phyloP scores from a whole-genome alignment of 2,113 vertebrate genomes.

The Bubo bubo region DNA sequence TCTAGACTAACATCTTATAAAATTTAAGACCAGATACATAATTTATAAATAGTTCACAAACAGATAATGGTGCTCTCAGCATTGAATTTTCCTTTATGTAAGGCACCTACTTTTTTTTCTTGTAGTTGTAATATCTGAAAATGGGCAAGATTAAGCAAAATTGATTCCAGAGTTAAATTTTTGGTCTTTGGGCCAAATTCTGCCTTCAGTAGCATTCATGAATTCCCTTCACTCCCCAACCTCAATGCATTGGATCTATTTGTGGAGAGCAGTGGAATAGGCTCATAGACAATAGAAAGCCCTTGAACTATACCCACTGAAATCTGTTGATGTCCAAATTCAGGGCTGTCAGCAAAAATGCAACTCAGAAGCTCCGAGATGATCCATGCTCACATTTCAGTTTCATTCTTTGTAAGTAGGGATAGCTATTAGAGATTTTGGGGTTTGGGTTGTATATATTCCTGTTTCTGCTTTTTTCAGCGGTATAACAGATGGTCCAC shows the following conservation, averaged over 20 bases:
- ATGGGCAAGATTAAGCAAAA: background rate
- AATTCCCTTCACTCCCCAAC: background rate
- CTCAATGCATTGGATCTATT: background rate
- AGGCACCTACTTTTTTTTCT: background rate
- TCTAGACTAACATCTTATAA: background rate
- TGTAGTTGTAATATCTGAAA: background rate
- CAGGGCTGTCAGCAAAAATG: background rate
- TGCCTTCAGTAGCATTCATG: background rate
- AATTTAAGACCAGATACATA: background rate
- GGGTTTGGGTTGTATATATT: background rate
- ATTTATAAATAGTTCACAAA: background rate
- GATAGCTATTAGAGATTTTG: background rate
- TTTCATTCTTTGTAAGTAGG: background rate
- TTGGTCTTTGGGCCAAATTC: background rate
- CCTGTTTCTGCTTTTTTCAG: background rate
- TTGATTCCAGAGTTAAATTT: background rate
- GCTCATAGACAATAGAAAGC: background rate
- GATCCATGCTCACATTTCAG: background rate
- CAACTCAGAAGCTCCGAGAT: background rate
- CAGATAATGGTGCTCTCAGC: rapidly evolving
- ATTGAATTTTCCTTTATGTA: background rate
- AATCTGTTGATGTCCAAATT: background rate
- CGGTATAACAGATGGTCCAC: background rate
- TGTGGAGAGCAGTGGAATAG: background rate
- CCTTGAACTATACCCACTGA: background rate